phyloP scores from a whole-genome alignment of 2,888 invertebrate genomes.

The Lacanobia wlatinum region DNA sequence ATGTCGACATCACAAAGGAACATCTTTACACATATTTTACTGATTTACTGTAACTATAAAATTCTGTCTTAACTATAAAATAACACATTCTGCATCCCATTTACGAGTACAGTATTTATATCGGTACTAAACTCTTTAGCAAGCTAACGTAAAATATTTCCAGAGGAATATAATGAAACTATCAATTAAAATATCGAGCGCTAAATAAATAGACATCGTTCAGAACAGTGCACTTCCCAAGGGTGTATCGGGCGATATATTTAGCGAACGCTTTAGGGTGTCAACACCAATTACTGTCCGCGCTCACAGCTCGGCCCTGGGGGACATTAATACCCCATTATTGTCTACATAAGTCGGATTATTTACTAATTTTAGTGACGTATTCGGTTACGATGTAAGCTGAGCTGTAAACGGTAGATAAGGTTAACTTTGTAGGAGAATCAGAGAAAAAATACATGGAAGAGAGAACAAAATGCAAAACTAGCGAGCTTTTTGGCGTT shows the following conservation, averaged over 20 bases:
- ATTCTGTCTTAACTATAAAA: too few species aligned
- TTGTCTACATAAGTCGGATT: conserved; percentile 46
- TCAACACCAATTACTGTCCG: conserved; percentile 54
- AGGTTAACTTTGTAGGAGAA: conserved; percentile 1
- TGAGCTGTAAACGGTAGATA: conserved; percentile 11
- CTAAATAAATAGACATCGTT: conserved; percentile 30
- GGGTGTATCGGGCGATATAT: conserved; percentile 44
- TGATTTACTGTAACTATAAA: not conserved
- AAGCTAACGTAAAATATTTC: not conserved
- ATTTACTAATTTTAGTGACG: conserved; percentile 40
- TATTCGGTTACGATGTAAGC: conserved; percentile 37
- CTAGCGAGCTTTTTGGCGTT: too few species aligned
- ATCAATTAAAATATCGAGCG: conserved; percentile 36
- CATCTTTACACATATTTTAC: not conserved
- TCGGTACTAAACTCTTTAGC: not conserved
- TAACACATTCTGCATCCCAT: too few species aligned
- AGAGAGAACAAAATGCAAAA: not conserved
- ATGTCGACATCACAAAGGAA: not conserved
- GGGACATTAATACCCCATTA: conserved; percentile 56
- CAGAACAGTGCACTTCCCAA: conserved; percentile 13
- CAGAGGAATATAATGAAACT: conserved; percentile 3
- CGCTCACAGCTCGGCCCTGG: conserved; percentile 3
- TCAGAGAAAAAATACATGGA: not conserved
- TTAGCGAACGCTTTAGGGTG: conserved; percentile 50
- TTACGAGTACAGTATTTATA: too few species aligned